Percentiles rank a stretch among this genome's conserved stretches.
Evolutionary conservation across 2,888 invertebrate genomes (phyloP).

Genomic region (Bugulina stolonifera): DNA sequence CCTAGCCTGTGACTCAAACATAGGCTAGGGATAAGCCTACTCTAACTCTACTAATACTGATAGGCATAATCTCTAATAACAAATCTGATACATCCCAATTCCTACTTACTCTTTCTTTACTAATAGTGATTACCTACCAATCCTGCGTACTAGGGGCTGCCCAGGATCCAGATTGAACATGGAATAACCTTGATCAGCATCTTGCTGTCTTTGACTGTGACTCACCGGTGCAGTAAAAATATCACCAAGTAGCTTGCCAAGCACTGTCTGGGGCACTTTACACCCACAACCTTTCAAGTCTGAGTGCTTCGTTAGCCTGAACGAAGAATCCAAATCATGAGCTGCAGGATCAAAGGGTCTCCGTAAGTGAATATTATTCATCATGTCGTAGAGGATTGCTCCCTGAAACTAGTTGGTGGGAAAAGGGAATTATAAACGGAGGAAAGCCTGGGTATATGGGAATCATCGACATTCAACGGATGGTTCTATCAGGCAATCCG

Average conservation of each 20-base stretch:
- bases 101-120: too few species aligned
- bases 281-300: conserved; percentile 22
- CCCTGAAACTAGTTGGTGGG: not conserved
- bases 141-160: not conserved
- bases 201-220: not conserved
- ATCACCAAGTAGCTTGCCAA: not conserved
- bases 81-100: too few species aligned
- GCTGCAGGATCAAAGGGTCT: conserved; percentile 24
- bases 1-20: too few species aligned
- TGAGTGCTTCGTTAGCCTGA: conserved; percentile 16
- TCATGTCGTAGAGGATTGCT: not conserved
- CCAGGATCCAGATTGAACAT: not conserved
- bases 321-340: not conserved
- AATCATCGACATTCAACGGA: not conserved
- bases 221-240: conserved; percentile 2
- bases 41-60: too few species aligned
- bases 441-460: not conserved
- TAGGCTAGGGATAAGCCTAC: too few species aligned
- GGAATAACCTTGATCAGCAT: not conserved
- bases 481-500: not conserved
- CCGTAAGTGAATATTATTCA: conserved; percentile 4
- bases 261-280: not conserved
- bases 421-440: not conserved
- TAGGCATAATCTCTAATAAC: too few species aligned
- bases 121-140: not conserved